These are phyloP conservation scores for Stegana nigrithorax DNA, from an alignment of 2,888 invertebrate species.

Conservation along the genomic window DNA sequence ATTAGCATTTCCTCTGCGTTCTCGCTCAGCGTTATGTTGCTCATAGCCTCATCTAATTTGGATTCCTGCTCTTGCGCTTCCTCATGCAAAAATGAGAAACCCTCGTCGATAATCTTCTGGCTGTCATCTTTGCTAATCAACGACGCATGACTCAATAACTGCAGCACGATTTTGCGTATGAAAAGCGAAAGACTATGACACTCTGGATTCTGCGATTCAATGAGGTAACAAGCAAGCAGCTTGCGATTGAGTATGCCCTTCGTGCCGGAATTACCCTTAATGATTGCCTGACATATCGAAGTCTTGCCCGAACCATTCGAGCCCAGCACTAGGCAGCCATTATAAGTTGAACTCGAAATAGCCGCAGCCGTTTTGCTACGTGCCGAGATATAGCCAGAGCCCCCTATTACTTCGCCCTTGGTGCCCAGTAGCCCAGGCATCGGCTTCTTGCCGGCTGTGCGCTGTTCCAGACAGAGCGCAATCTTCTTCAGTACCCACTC, in stretches of 20 bases:
- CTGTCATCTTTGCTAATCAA: slow-evolving; percentile 59
- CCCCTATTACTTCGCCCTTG: slow-evolving; percentile 43
- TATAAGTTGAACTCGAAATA: slow-evolving; percentile 68
- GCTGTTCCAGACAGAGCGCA: slow-evolving; percentile 89
- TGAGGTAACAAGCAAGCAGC: slow-evolving; percentile 87
- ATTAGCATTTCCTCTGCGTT: slow-evolving; percentile 66
- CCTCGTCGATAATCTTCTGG: slow-evolving; percentile 62
- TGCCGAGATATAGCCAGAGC: slow-evolving; percentile 55
- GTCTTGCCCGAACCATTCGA: slow-evolving; percentile 97
- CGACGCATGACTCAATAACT: slow-evolving; percentile 80
- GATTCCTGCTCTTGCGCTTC: slow-evolving; percentile 64
- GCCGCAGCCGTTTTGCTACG: slow-evolving; percentile 63
- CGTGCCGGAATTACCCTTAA: slow-evolving; percentile 68
- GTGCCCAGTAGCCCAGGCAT: slow-evolving; percentile 51
- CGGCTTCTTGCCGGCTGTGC: slow-evolving; percentile 81
- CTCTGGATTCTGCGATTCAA: slow-evolving; percentile 86
- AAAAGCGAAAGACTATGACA: slow-evolving; percentile 88
- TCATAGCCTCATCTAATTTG: slow-evolving; percentile 62
- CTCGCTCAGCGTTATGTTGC: slow-evolving; percentile 62
- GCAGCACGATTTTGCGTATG: slow-evolving; percentile 85
- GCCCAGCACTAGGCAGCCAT: slow-evolving; percentile 89
- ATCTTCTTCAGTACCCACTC: slow-evolving; percentile 98
- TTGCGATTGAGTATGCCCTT: slow-evolving; percentile 74
- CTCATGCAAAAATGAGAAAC: slow-evolving; percentile 62
- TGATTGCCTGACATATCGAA: slow-evolving; percentile 82